Conservation (phyloP, 2,797 vertebrate genomes). For the Galaxias olidus region DNA sequence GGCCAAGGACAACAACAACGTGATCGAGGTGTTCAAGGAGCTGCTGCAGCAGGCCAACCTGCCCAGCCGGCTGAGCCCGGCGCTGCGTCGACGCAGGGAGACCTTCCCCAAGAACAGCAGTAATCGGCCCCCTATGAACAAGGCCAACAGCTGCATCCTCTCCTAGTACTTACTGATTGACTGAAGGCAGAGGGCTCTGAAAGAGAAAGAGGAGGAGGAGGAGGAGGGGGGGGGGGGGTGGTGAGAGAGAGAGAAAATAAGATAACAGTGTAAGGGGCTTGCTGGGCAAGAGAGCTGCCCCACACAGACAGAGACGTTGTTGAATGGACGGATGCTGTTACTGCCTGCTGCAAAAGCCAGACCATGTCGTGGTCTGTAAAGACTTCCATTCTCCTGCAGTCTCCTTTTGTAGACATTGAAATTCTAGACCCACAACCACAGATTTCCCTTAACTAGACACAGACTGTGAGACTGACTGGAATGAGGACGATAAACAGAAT, state of each 20-base stretch:
- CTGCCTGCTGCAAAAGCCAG: neutral
- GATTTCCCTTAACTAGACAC: too few relatives aligned
- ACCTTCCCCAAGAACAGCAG: conserved; percentile 77
- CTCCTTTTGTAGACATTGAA: neutral
- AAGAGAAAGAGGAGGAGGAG: neutral
- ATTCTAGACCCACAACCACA: too few relatives aligned
- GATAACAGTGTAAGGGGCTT: conserved; percentile 3
- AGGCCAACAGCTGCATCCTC: conserved; percentile 84
- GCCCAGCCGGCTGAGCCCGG: conserved; percentile 79
- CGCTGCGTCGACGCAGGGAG: conserved; percentile 77
- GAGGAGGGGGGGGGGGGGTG: neutral
- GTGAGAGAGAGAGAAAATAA: neutral
- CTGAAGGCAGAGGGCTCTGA: neutral
- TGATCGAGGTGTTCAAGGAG: conserved; percentile 83
- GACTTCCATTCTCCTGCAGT: conserved; percentile 7
- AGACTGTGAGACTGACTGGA: too few relatives aligned
- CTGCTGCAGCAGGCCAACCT: conserved; percentile 83
- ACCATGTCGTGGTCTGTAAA: neutral
- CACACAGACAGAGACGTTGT: conserved; percentile 14
- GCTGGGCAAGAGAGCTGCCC: neutral
- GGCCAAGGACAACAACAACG: conserved; percentile 85
- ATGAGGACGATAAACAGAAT: too few relatives aligned
- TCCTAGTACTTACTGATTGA: conserved; percentile 66
- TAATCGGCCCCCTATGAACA: conserved; percentile 82
- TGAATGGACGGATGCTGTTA: conserved; percentile 5